Percentiles rank a stretch among this genome's conserved stretches.
These are phyloP conservation scores for Gastrophryne carolinensis DNA, from an alignment of 2,797 vertebrate species.

Conservation along the genomic window DNA sequence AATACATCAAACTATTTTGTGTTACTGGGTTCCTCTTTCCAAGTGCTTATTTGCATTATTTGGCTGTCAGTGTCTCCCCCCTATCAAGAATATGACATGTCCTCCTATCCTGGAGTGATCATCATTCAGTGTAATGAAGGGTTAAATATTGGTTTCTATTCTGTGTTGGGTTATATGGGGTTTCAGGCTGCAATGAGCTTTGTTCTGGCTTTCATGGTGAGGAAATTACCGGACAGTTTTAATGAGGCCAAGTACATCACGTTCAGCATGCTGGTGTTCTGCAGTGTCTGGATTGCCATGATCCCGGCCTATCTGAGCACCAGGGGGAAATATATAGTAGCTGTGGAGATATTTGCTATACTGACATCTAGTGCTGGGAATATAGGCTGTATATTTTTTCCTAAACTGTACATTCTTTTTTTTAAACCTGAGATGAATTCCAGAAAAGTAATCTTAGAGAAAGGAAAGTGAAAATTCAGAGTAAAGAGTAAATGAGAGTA, in stretches of 20 bases:
- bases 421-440: too few species aligned
- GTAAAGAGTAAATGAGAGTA: too few species aligned
- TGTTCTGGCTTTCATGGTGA: not conserved
- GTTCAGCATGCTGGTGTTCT: conserved; percentile 29
- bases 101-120: not conserved
- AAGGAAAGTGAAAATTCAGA: too few species aligned
- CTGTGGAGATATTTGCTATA: not conserved
- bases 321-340: not conserved
- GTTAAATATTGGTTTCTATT: not conserved
- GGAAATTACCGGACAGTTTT: not conserved
- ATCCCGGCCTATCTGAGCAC: conserved; percentile 10
- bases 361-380: not conserved
- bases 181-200: not conserved
- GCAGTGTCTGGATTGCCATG: conserved; percentile 34
- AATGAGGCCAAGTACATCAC: conserved; percentile 5
- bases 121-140: not conserved
- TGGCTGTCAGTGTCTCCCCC: conserved; percentile 2
- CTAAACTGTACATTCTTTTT: too few species aligned
- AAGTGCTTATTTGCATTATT: not conserved
- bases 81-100: not conserved
- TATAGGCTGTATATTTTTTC: too few species aligned
- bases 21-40: not conserved
- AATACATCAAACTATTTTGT: not conserved
- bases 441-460: too few species aligned
- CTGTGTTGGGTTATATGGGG: not conserved